A percentile compares a stretch with the other conserved stretches of the same genome.
Evolutionary conservation across 2,113 vertebrate genomes (phyloP).

Genomic region (Istiophorus platypterus): DNA sequence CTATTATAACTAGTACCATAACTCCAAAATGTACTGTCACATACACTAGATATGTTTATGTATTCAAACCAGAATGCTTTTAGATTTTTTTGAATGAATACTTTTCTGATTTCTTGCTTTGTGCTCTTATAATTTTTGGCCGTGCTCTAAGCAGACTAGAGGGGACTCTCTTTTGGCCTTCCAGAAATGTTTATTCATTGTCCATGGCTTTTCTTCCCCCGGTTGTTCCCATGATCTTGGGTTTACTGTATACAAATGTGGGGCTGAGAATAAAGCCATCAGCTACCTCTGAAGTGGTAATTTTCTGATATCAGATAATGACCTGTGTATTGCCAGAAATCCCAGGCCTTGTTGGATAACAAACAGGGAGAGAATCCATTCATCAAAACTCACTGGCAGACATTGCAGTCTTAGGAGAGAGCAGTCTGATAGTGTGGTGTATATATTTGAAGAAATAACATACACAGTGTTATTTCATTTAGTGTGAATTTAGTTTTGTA

Average conservation of each 20-base stretch:
- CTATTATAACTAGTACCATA: not conserved
- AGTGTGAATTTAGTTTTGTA: not conserved
- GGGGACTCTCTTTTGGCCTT: not conserved
- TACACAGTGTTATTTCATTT: not conserved
- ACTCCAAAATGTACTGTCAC: not conserved
- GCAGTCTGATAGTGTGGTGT: not conserved
- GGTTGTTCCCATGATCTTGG: slow-evolving; percentile 7
- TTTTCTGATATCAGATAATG: slow-evolving; percentile 54
- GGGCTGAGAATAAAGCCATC: slow-evolving; percentile 37
- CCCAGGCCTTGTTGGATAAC: slow-evolving; percentile 50
- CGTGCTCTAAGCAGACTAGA: not conserved
- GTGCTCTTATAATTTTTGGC: not conserved
- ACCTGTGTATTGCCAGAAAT: slow-evolving; percentile 52
- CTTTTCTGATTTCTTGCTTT: not conserved
- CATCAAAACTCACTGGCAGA: not conserved
- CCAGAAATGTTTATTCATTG: slow-evolving; percentile 36
- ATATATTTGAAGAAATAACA: too few species aligned
- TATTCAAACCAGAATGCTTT: not conserved
- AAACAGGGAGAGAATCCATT: slow-evolving; percentile 22
- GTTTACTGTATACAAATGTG: slow-evolving; percentile 25
- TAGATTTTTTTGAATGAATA: not conserved
- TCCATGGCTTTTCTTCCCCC: slow-evolving; percentile 18
- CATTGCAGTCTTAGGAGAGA: not conserved
- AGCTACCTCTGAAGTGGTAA: slow-evolving; percentile 69
- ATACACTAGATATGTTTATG: not conserved